Conservation (phyloP, 2,888 invertebrate species). For the Agriopis leucophaearia region DNA sequence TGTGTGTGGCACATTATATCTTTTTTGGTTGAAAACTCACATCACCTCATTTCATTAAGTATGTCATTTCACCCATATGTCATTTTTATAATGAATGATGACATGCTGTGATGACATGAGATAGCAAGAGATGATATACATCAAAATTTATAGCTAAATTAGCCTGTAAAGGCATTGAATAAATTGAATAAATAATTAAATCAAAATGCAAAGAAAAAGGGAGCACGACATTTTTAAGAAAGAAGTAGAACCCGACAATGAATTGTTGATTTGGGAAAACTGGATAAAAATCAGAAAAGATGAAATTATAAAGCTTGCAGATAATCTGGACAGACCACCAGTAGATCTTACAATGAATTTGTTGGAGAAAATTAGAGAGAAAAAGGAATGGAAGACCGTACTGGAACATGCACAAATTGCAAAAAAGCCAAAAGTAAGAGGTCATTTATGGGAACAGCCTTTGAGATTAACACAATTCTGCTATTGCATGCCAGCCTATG, state of each 20-base stretch:
- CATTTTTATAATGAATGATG: too few species aligned
- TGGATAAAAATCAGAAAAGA: slow-evolving; percentile 74
- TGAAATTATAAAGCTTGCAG: slow-evolving; percentile 62
- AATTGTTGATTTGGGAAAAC: slow-evolving; percentile 74
- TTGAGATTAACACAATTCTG: slow-evolving; percentile 66
- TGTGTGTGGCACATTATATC: too few species aligned
- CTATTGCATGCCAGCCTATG: slow-evolving; percentile 69
- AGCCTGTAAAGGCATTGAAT: slow-evolving; percentile 1
- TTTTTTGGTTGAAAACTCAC: too few species aligned
- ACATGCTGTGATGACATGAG: too few species aligned
- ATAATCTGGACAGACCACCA: slow-evolving; percentile 58
- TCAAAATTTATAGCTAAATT: background rate
- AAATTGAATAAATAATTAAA: background rate
- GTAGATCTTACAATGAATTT: slow-evolving; percentile 75
- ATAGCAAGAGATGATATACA: background rate
- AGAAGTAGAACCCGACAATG: slow-evolving; percentile 61
- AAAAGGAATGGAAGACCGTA: slow-evolving; percentile 69
- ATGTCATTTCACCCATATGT: too few species aligned
- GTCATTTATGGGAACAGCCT: slow-evolving; percentile 68
- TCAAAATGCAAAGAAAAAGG: slow-evolving; percentile 44
- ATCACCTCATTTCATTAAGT: too few species aligned
- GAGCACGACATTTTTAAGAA: slow-evolving; percentile 46
- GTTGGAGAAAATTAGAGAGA: slow-evolving; percentile 62
- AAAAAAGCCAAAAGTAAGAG: slow-evolving; percentile 61
- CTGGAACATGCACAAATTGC: slow-evolving; percentile 72